Evolutionary conservation across 2,888 invertebrate species (phyloP).

Genomic region (Cryptocephalus moraei): DNA sequence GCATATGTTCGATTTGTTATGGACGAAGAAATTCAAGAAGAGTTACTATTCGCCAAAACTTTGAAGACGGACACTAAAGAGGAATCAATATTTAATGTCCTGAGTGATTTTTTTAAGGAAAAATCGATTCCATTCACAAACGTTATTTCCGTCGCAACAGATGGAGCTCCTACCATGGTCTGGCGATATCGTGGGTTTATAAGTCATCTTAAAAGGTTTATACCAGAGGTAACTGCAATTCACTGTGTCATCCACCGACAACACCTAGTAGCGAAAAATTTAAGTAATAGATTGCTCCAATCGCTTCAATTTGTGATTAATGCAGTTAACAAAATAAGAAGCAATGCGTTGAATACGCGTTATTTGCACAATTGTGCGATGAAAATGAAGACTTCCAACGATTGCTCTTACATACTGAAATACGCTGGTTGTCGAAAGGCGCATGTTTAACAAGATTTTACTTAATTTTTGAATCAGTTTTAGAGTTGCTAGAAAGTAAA

Average conservation of each 20-base stretch:
- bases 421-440: constrained; percentile 20
- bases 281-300: constrained; percentile 1
- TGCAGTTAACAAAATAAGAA: constrained; percentile 2
- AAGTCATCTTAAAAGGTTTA: not conserved
- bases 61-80: constrained; percentile 29
- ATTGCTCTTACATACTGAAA: constrained; percentile 17
- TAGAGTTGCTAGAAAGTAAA: constrained; percentile 10
- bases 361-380: constrained; percentile 22
- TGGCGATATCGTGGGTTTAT: constrained; percentile 3
- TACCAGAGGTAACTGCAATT: constrained; percentile 1
- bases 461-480: constrained; percentile 4
- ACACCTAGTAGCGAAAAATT: constrained; percentile 4
- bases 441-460: constrained; percentile 10
- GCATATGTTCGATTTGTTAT: constrained; percentile 37
- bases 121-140: constrained; percentile 6
- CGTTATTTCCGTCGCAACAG: constrained; percentile 1
- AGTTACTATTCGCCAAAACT: constrained; percentile 26
- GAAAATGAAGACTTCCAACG: constrained; percentile 20
- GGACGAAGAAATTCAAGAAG: constrained; percentile 28
- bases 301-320: not conserved
- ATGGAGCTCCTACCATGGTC: constrained; percentile 1
- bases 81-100: constrained; percentile 23
- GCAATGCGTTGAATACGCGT: constrained; percentile 10
- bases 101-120: constrained; percentile 10
- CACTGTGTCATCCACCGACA: constrained; percentile 3